Percentiles rank a stretch among this genome's conserved stretches.
phyloP scores from a whole-genome alignment of 2,113 vertebrate genomes.

The Verasper variegatus region DNA sequence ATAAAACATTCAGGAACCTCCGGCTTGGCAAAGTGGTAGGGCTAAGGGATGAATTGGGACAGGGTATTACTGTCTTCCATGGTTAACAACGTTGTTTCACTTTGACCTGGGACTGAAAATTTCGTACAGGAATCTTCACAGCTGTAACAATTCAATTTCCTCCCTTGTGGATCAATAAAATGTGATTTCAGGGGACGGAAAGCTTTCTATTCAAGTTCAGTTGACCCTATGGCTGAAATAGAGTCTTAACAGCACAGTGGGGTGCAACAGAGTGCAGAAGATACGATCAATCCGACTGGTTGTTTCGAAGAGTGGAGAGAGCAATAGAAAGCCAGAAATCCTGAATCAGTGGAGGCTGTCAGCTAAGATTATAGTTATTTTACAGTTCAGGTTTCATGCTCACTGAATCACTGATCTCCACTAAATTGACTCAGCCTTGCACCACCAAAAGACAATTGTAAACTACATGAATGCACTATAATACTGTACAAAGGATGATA shows the following conservation, averaged over 20 bases:
- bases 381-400: background rate
- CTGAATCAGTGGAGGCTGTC: background rate
- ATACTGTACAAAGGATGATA: no score
- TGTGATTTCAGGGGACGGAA: conserved; percentile 14
- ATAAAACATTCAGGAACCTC: no score
- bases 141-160: background rate
- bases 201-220: conserved; percentile 3
- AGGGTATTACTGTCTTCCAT: background rate
- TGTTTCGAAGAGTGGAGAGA: background rate
- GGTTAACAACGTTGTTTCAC: background rate
- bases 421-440: background rate
- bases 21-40: no score
- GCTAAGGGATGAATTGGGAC: no score
- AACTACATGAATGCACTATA: no score
- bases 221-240: background rate
- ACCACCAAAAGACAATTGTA: background rate
- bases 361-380: background rate
- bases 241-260: background rate
- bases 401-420: background rate
- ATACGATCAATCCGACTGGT: conserved; percentile 21
- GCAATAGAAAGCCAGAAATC: background rate
- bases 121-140: background rate
- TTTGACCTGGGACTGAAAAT: background rate
- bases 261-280: background rate
- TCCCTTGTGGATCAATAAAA: background rate